Evolutionary conservation across 2,888 invertebrate genomes (phyloP), one percentile per base, ranked within the genome.

Genomic region (Meiosimyza platycephala): DNA sequence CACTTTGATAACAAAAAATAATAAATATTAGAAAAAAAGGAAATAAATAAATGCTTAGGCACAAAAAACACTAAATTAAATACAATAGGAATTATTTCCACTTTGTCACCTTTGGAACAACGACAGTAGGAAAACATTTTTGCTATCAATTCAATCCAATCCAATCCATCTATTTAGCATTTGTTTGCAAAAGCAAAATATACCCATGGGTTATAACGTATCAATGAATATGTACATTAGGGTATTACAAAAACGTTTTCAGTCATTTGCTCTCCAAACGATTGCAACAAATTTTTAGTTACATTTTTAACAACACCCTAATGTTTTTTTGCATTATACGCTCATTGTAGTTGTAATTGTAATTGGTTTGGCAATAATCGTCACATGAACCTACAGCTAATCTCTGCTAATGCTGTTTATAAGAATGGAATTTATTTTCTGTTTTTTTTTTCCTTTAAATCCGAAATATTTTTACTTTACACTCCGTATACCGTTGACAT

Each of bases 291-390:
- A 48, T 63, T 16, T 48, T 1, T 22, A 28, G 3, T 28, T 40
- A 40, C 40, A 9, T 40, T 40, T 40, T 9, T 40, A 6, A 2
- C 22, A 18, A 28, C 16, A 54, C 52, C 33, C 22, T 47, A 47
- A 15, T 28, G 70, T 13, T n/a, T n/a, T n/a, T n/a, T 33, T 33
- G 16, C n/a, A n/a, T 62, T n/a, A 33, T 13, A 12, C 9, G 50
- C 9, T 50, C 6, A 13, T 48, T 69, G 62, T 54, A 18, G 67
- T 40, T 67, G 63, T 47, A 52, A 62, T 77, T 81, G 84, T 84
- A 84, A 84, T 85, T 84, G 85, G 84, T 84, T 84, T 82, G 79
- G 77, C 82, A 80, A 80, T 84, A 84, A 85, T 83, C 81, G 82
- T 79, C 80, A 79, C 80, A 82, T 81, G 81, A 83, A 84, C 85